These are phyloP conservation scores for Teleogryllus oceanicus DNA, from an alignment of 2,888 invertebrate species.

Conservation along the genomic window DNA sequence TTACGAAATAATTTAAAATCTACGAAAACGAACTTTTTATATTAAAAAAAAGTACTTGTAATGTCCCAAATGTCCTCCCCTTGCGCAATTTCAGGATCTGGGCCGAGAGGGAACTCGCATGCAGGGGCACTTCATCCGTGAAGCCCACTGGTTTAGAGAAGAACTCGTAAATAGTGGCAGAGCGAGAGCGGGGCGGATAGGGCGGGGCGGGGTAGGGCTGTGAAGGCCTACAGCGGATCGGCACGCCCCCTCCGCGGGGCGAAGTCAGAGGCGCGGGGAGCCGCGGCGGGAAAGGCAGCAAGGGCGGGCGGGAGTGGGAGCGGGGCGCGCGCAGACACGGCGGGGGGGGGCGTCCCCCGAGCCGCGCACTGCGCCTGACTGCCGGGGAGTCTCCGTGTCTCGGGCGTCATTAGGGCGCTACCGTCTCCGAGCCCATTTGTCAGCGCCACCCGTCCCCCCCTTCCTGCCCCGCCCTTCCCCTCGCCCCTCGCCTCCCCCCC, in stretches of 20 bases:
- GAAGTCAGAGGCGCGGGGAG: not conserved
- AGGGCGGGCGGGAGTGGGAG: not conserved
- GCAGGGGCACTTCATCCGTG: too few species aligned
- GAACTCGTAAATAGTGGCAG: too few species aligned
- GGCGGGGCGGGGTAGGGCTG: too few species aligned
- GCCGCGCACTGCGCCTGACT: not conserved
- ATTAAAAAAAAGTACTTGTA: too few species aligned
- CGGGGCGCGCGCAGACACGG: not conserved
- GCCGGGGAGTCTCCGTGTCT: slow-evolving; percentile 18
- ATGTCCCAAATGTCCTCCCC: too few species aligned
- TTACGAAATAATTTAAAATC: too few species aligned
- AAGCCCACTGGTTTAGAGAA: too few species aligned
- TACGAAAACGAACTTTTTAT: too few species aligned
- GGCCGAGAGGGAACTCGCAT: too few species aligned
- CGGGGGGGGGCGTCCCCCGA: not conserved
- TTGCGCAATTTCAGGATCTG: too few species aligned
- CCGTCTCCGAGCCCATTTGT: slow-evolving; percentile 2
- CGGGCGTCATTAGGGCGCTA: not conserved
- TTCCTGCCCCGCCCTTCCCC: not conserved
- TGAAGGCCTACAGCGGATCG: too few species aligned
- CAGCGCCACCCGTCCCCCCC: not conserved
- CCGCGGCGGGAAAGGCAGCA: not conserved
- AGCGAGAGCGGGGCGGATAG: too few species aligned
- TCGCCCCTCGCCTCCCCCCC: not conserved
- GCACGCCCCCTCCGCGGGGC: not conserved